Percentiles rank a stretch among this genome's conserved stretches.
Conservation (phyloP, 2,888 invertebrate species). For the Sturmia bella region DNA sequence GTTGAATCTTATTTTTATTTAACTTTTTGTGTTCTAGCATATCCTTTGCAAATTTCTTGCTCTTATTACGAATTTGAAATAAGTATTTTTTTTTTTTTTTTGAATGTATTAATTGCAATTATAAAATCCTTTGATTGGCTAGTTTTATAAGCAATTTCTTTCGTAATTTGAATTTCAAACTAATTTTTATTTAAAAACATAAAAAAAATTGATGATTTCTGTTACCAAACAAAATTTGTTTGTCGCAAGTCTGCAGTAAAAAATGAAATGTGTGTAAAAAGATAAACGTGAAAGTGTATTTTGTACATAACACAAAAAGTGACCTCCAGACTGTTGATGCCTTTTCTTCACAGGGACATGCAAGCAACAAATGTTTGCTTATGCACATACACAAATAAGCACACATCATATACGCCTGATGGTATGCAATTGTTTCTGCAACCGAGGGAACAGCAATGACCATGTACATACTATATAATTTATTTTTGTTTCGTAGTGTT, state of each 20-base stretch:
- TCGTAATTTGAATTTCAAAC: background rate
- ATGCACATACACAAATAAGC: background rate
- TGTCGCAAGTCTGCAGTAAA: slow-evolving; percentile 28
- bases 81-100: too few species aligned
- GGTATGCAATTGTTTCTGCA: slow-evolving; percentile 41
- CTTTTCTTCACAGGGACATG: slow-evolving; percentile 21
- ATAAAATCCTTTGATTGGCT: too few species aligned
- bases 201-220: slow-evolving; percentile 6
- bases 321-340: slow-evolving; percentile 61
- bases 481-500: background rate
- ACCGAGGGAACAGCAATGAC: too few species aligned
- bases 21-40: too few species aligned
- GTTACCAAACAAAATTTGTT: slow-evolving; percentile 7
- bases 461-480: too few species aligned
- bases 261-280: slow-evolving; percentile 13
- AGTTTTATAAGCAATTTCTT: too few species aligned
- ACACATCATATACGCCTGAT: slow-evolving; percentile 18
- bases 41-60: too few species aligned
- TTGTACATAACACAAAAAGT: slow-evolving; percentile 19
- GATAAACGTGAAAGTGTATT: background rate
- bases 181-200: slow-evolving; percentile 5
- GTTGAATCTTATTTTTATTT: too few species aligned
- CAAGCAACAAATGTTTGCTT: slow-evolving; percentile 28
- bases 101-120: too few species aligned
- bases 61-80: too few species aligned